These are phyloP conservation scores for Trissolcus basalis DNA, from an alignment of 1,140 invertebrate species.

Conservation along the genomic window DNA sequence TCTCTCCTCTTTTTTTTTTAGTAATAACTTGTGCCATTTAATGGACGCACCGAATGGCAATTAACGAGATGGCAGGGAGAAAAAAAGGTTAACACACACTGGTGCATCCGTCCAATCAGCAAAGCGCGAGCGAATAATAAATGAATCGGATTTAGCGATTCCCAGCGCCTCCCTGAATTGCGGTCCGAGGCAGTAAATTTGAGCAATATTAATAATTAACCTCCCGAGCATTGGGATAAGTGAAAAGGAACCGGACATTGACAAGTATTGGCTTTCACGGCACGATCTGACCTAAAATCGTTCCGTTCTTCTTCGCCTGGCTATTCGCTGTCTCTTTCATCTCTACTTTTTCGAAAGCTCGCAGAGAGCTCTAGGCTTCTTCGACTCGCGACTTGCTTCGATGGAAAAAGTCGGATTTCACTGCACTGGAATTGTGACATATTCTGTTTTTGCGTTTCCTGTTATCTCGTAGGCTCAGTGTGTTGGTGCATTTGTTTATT, in stretches of 20 bases:
- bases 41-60: constrained; percentile 28
- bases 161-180: constrained; percentile 4
- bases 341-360: constrained; percentile 55
- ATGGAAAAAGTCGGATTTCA: constrained; percentile 73
- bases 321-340: constrained; percentile 49
- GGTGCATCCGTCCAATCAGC: not conserved
- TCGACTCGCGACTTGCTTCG: constrained; percentile 34
- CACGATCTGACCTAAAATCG: constrained; percentile 75
- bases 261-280: constrained; percentile 70
- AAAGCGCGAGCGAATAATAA: constrained; percentile 14
- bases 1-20: constrained; percentile 14
- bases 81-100: constrained; percentile 9
- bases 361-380: constrained; percentile 7
- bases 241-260: constrained; percentile 43
- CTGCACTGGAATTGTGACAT: constrained; percentile 70
- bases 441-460: constrained; percentile 40
- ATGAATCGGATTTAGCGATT: constrained; percentile 16
- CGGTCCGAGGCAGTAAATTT: constrained; percentile 23
- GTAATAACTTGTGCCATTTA: constrained; percentile 25
- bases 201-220: constrained; percentile 43
- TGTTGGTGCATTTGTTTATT: constrained; percentile 37
- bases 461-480: constrained; percentile 13
- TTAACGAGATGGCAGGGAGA: constrained; percentile 17
- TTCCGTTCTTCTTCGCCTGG: constrained; percentile 58
- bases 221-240: constrained; percentile 20